These are phyloP conservation scores for Platysteira castanea DNA, from an alignment of 2,113 vertebrate genomes.

Conservation along the genomic window DNA sequence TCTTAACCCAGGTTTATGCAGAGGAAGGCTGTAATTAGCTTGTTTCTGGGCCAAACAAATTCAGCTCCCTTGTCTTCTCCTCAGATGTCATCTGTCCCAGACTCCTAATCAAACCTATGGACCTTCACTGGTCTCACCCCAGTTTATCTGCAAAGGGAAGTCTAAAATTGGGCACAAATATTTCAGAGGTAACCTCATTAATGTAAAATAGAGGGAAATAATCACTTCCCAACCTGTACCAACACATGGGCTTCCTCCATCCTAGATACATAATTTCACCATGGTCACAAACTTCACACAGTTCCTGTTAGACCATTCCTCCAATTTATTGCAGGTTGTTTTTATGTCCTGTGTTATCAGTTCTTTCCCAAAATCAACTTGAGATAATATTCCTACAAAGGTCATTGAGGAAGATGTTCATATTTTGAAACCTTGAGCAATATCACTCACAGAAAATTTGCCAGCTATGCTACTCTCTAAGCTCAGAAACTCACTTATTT, in stretches of 20 bases:
- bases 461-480: neutral
- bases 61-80: neutral
- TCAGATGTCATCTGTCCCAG: neutral
- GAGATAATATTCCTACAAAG: neutral
- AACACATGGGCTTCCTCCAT: accelerated
- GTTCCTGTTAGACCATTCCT: neutral
- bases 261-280: neutral
- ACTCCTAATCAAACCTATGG: neutral
- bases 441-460: neutral
- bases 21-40: neutral
- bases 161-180: neutral
- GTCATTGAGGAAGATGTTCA: neutral
- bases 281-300: neutral
- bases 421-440: neutral
- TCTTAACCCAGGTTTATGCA: neutral
- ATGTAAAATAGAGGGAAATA: neutral
- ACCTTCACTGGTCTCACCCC: neutral
- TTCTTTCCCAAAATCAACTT: neutral
- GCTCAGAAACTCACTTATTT: neutral
- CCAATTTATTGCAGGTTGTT: neutral
- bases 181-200: neutral
- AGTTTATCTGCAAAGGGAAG: neutral
- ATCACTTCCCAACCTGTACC: neutral
- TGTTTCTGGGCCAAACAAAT: neutral
- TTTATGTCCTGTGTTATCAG: neutral